Conservation (phyloP, 2,113 vertebrate genomes). For the Phoenicopterus ruber region DNA sequence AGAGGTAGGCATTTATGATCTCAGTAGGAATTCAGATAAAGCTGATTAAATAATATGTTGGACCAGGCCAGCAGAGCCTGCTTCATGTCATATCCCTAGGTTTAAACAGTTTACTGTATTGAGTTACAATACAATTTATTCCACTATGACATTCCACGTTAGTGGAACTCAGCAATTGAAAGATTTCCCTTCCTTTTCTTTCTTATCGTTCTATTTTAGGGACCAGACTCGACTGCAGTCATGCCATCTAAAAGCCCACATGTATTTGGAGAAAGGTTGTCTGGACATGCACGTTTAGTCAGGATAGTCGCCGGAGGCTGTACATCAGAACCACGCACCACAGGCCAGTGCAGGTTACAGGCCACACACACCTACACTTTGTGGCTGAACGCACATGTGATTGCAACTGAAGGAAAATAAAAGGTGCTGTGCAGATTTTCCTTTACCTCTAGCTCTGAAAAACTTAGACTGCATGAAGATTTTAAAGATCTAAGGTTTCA, state of each 20-base stretch:
- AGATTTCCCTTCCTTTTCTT: neutral
- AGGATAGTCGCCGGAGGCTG: neutral
- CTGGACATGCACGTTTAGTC: rapidly evolving
- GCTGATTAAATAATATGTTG: neutral
- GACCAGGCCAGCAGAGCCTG: neutral
- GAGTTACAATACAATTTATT: neutral
- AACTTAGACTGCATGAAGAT: neutral
- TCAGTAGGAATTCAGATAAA: neutral
- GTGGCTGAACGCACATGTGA: neutral
- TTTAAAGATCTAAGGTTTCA: neutral
- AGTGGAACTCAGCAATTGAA: neutral
- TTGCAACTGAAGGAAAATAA: neutral
- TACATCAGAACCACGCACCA: neutral
- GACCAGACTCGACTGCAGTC: neutral
- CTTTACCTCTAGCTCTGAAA: neutral
- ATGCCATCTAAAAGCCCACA: neutral
- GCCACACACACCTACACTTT: neutral
- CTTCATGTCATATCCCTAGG: neutral
- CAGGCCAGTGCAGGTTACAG: neutral
- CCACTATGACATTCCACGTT: neutral
- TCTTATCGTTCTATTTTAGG: neutral
- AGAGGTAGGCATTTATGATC: neutral
- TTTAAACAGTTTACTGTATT: neutral
- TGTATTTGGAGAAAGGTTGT: neutral
- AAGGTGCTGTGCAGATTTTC: neutral